These are phyloP conservation scores for Phyllopteryx taeniolatus DNA, from an alignment of 2,113 vertebrate genomes.

Conservation along the genomic window DNA sequence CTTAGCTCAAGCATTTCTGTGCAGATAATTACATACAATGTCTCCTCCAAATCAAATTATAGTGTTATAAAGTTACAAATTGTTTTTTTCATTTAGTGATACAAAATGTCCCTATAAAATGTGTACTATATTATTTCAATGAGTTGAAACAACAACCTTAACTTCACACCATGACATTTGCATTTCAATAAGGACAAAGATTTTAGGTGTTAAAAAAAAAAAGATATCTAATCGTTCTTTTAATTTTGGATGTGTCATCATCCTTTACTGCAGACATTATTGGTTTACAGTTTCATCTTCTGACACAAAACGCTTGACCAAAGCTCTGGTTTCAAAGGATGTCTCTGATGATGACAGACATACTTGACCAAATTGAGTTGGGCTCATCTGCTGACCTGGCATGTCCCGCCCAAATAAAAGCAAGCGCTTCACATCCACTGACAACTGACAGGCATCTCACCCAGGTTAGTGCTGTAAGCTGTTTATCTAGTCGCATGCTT, in stretches of 20 bases:
- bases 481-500: neutral
- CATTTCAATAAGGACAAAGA: slow-evolving; percentile 15
- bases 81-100: neutral
- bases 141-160: slow-evolving; percentile 24
- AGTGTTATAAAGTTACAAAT: neutral
- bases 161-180: slow-evolving; percentile 45
- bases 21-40: slow-evolving; percentile 1
- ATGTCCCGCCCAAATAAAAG: slow-evolving; percentile 53
- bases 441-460: slow-evolving; percentile 49
- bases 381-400: slow-evolving; percentile 43
- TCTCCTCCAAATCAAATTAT: neutral
- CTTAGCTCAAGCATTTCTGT: slow-evolving; percentile 6
- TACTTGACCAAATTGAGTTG: slow-evolving; percentile 61
- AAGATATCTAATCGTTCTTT: slow-evolving; percentile 3
- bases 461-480: slow-evolving; percentile 51
- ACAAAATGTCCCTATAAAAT: neutral
- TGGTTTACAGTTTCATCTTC: neutral
- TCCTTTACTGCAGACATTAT: neutral
- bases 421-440: slow-evolving; percentile 26
- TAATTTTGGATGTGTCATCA: neutral
- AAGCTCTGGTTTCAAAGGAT: slow-evolving; percentile 28
- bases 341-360: slow-evolving; percentile 38
- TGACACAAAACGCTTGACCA: slow-evolving; percentile 13
- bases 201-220: slow-evolving; percentile 31
- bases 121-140: slow-evolving; percentile 20